Evolutionary conservation across 2,797 vertebrate genomes (phyloP), one percentile per base, ranked within the genome.

Genomic region (Pteropus rufus): DNA sequence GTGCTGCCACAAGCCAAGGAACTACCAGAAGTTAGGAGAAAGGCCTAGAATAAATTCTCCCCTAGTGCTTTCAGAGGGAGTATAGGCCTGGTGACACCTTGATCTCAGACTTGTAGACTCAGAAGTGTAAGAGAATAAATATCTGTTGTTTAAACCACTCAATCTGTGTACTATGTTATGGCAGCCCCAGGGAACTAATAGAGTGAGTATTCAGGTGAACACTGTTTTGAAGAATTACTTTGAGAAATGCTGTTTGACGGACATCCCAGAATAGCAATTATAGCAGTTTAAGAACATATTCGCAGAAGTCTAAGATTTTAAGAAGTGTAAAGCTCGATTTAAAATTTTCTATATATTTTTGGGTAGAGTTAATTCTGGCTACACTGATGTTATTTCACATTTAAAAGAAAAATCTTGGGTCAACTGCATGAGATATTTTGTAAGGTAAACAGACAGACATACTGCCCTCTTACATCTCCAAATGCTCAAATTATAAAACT

Each of bases 351-450:
- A 1, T 16, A 7, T 85, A 64, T 93, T 92, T 81, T 7, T 76
- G 58, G 29, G 31, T 44, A 73, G 21, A 73, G 70, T 69, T 83
- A 76, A 83, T 69, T 96, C 56, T 82, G 26, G 89, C 58, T 82
- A 64, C 1, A 70, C 23, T 62, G 64, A 64, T 77, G n/a, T 41
- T 67, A 77, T 31, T 87, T 89, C 46, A 64, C 15, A 81, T 89
- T 96, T 84, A 79, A 81, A 93, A 77, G 64, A 84, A 95, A 93
- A 77, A 67, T 93, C 75, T 95, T 79, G 39, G 39, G 60, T 44
- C 31, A 84, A 72, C 24, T 14, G 26, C 29, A 31, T 34, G 76
- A 88, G 36, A 49, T 46, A 46, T 80, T 92, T 90, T 89, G 14
- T 70, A 88, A 91, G 93, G 75, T 39, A 91, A 95, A 95, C 54